Evolutionary conservation across 2,113 vertebrate genomes (phyloP), one percentile per base, ranked within the genome.

Genomic region (Pterocles burchelli): DNA sequence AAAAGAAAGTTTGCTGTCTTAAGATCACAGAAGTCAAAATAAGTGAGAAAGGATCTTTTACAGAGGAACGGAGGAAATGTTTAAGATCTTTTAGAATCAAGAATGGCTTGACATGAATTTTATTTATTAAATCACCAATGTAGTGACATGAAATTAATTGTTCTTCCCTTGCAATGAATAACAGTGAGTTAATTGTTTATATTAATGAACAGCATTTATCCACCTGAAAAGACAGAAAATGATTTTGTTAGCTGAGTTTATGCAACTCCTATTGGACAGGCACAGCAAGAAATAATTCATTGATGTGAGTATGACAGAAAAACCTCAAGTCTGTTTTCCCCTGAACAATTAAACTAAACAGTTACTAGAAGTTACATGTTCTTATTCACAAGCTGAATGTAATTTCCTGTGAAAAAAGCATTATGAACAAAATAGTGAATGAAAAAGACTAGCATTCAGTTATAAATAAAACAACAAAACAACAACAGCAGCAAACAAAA

Each of bases 1-100:
- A 88, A 88, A 75, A 57, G 29, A 62, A 49, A 65, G n/a, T 84
- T 73, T 68, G 45, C 52, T 92, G 91, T 73, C 74, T 78, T 77
- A 43, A 87, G 84, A 93, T 89, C 83, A 95, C 55, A 78, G 72
- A 81, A 81, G 65, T 11, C 65, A 93, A 89, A 95, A n/a, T 36
- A 92, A 93, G 61, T 41, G 57, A 96, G 57, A 89, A 81, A 65
- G 52, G 26, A 78, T 67, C 33, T 92, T 94, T 90, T 59, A 81
- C 16, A 71, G 20, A 24, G 24, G 25, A 92, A 81, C 8, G 25
- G 14, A 89, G 10, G 51, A 80, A 70, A 51, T 5, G 8, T 36
- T 73, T 59, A n/a, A 85, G 72, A 80, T 83, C 54, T 59, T 78
- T 43, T 14, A 66, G 41, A 57, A 24, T 51, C 73, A 67, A 36